A percentile compares a stretch with the other conserved stretches of the same genome.
Conservation (phyloP, 1,140 invertebrate species). For the Hyphantria cunea region DNA sequence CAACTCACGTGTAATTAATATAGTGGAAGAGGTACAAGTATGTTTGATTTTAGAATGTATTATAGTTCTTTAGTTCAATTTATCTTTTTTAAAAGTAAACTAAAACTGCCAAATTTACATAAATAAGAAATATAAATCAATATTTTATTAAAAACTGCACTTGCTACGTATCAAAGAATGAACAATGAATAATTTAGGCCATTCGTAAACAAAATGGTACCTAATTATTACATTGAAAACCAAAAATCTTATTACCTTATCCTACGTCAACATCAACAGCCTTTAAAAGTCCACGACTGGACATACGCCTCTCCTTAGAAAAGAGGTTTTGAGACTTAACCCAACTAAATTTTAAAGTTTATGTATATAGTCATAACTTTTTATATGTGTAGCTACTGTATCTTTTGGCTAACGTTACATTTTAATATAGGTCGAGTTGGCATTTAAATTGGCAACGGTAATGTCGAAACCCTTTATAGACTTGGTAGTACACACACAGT, state of each 20-base stretch:
- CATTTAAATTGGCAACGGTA: conserved; percentile 41
- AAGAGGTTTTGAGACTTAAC: conserved; percentile 47
- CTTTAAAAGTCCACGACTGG: no score
- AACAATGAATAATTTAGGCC: conserved; percentile 39
- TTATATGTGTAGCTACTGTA: conserved; percentile 44
- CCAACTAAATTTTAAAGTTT: conserved; percentile 48
- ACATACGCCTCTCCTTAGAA: no score
- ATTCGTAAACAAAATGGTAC: conserved; percentile 54
- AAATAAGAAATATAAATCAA: no score
- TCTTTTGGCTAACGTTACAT: conserved; percentile 70
- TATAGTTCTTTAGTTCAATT: no score
- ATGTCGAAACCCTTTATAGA: conserved; percentile 38
- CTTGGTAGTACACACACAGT: conserved; percentile 39
- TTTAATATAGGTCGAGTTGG: conserved; percentile 68
- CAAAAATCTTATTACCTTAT: conserved; percentile 58
- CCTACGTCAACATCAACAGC: no score
- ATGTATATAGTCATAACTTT: conserved; percentile 58
- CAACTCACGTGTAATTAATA: no score
- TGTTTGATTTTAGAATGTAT: no score
- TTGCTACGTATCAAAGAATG: conserved; percentile 9
- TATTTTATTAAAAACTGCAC: no score
- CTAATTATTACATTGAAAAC: no score
- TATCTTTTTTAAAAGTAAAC: no score
- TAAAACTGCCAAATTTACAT: no score
- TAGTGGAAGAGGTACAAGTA: no score